A percentile compares a stretch with the other conserved stretches of the same genome.
These are phyloP conservation scores for Pomatostomus ruficeps DNA, from an alignment of 2,113 vertebrate genomes.

Conservation along the genomic window DNA sequence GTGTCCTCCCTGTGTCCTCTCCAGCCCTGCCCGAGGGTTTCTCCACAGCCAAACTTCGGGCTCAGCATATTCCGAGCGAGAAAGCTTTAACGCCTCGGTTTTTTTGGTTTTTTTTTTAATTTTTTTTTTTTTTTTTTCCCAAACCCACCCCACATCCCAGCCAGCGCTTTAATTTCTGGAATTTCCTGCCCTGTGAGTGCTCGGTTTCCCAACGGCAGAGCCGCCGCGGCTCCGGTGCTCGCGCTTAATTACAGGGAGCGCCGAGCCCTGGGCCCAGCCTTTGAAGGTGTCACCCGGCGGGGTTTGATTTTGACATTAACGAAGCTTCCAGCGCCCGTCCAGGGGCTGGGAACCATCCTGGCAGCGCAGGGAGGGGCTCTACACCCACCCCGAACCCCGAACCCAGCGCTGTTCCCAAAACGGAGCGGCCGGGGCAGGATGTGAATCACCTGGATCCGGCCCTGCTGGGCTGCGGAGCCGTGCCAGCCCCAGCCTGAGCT, in stretches of 20 bases:
- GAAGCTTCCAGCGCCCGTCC: neutral
- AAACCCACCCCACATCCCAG: neutral
- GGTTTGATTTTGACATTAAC: neutral
- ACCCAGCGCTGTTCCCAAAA: neutral
- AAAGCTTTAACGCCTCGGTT: neutral
- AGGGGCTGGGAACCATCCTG: neutral
- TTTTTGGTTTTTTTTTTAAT: neutral
- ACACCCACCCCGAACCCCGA: neutral
- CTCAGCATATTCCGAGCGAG: neutral
- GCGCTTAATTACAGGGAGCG: conserved; percentile 24
- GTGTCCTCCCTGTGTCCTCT: fast-evolving
- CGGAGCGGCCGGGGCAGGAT: neutral
- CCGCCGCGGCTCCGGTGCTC: neutral
- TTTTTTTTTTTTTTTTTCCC: neutral
- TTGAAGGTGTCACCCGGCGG: neutral
- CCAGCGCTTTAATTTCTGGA: conserved; percentile 25
- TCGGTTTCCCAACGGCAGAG: conserved; percentile 17
- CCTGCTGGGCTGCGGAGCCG: neutral
- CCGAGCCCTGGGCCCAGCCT: neutral
- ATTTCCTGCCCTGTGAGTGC: conserved; percentile 53
- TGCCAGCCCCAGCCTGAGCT: neutral
- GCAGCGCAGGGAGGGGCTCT: fast-evolving
- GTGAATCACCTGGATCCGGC: conserved; percentile 34
- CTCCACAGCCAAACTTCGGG: neutral
- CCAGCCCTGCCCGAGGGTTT: fast-evolving